phyloP scores from a whole-genome alignment of 1,140 invertebrate species.

The Microvelia longipes region DNA sequence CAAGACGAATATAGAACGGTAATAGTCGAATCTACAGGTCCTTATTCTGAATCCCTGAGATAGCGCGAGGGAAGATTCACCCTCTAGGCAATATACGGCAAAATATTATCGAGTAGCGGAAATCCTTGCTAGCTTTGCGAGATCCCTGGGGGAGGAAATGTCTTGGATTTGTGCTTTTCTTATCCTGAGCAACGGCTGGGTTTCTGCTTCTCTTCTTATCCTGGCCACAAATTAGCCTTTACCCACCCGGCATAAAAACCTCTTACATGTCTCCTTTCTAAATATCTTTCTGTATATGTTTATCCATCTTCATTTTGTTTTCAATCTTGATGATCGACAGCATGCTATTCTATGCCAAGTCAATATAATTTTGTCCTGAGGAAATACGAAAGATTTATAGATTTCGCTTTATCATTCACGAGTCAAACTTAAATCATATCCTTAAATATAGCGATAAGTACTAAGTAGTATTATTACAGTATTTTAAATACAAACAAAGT shows the following conservation, averaged over 20 bases:
- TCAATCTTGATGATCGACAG: no score
- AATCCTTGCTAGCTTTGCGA: conserved; percentile 1
- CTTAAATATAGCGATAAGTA: no score
- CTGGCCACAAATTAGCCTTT: background rate
- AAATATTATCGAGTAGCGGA: conserved; percentile 8
- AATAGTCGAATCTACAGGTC: conserved; percentile 5
- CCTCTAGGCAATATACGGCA: conserved; percentile 4
- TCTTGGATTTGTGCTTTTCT: conserved; percentile 1
- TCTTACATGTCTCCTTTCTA: background rate
- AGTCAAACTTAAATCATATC: no score
- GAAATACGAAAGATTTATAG: no score
- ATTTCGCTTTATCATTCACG: no score
- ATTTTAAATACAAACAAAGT: no score
- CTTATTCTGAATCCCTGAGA: background rate
- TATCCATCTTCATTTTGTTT: no score
- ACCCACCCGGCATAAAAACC: background rate
- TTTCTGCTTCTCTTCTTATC: conserved; percentile 4
- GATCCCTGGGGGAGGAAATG: conserved; percentile 1
- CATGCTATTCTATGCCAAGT: no score
- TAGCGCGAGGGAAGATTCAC: background rate
- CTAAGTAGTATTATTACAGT: no score
- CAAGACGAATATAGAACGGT: background rate
- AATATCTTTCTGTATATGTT: background rate
- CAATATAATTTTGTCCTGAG: no score
- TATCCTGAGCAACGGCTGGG: background rate